Evolutionary conservation across 2,888 invertebrate species (phyloP).

Genomic region (Chrysotoxum bicinctum): DNA sequence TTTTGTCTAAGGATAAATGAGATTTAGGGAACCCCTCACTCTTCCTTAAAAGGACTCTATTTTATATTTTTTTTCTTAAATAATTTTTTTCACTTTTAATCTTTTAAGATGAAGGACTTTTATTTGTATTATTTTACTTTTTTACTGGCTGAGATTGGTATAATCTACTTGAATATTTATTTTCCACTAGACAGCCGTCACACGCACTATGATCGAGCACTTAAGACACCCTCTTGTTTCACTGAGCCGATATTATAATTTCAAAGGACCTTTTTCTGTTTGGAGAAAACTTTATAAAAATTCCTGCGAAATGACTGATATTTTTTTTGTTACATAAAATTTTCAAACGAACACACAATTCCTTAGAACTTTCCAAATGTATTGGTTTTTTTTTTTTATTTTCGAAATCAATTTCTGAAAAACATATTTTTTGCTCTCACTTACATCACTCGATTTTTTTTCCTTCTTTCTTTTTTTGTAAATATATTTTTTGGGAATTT

Average conservation of each 20-base stretch:
- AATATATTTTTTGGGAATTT: not conserved
- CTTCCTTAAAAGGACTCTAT: not conserved
- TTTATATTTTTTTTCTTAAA: not conserved
- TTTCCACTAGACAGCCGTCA: not conserved
- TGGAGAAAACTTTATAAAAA: conserved; percentile 23
- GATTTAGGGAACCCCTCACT: not conserved
- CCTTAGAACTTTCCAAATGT: conserved; percentile 2
- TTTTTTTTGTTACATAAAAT: not conserved
- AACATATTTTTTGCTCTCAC: not conserved
- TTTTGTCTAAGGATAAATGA: conserved; percentile 4
- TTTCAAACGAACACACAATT: conserved; percentile 17
- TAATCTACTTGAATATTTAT: not conserved
- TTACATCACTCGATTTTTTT: conserved; percentile 2
- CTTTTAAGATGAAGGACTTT: not conserved
- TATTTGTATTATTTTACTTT: not conserved
- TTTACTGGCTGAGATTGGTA: not conserved
- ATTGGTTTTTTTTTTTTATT: not conserved
- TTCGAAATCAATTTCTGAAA: not conserved
- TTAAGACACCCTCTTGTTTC: not conserved
- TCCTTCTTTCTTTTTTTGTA: conserved; percentile 1
- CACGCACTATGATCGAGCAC: not conserved
- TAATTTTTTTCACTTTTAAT: not conserved
- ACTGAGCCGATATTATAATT: not conserved
- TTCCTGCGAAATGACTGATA: conserved; percentile 13
- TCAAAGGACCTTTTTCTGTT: not conserved